Base-by-base conservation (phyloP, 2,888 invertebrate species). In the Linnaemya tessellans region DNA sequence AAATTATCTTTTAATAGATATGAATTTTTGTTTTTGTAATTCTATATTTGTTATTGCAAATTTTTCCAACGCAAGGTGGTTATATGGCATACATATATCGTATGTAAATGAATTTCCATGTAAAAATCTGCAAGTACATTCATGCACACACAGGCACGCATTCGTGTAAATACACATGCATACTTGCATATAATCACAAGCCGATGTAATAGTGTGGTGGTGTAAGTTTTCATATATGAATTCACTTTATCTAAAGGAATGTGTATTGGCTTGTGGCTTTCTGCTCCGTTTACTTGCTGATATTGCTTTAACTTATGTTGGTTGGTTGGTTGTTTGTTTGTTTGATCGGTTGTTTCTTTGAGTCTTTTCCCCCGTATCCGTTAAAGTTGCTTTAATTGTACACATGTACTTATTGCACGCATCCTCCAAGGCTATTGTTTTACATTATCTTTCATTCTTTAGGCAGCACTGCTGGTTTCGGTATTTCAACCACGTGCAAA, bases 221-320 rank as follows among this genome's bases (percentile, higher is more conserved):
- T n/a, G n/a, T n/a, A n/a, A 8, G 9, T 18, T 54, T 58, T 18
- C 35, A 65, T 65, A 67, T 71, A 41, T 56, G 64, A 58, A 62
- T 70, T 62, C 74, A 74, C 51, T 77, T 78, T 64, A 67, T 20
- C 22, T 41, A 51, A 81, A 84, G 64, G 74, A 84, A 84, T 74
- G 84, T 54, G 56, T 71, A 84, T 80, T 77, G 84, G 84, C 49
- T 65, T 84, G 81, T 78, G 84, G 80, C 62, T 81, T 84, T 74
- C 62, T 81, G 81, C 84, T 70, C 81, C 78, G 78, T 81, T 81
- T 78, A 68, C 49, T 78, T 64, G 73, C 41, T 56, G 35, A 64
- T 67, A 68, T 78, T 43, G 74, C 78, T 64, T 68, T 56, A 70
- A 62, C 62, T 54, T 73, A 64, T 78, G 73, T 62, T 62, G 43